Percentiles rank a stretch among this genome's conserved stretches.
Conservation (phyloP, 2,113 vertebrate species). For the Odontophorus gujanensis region DNA sequence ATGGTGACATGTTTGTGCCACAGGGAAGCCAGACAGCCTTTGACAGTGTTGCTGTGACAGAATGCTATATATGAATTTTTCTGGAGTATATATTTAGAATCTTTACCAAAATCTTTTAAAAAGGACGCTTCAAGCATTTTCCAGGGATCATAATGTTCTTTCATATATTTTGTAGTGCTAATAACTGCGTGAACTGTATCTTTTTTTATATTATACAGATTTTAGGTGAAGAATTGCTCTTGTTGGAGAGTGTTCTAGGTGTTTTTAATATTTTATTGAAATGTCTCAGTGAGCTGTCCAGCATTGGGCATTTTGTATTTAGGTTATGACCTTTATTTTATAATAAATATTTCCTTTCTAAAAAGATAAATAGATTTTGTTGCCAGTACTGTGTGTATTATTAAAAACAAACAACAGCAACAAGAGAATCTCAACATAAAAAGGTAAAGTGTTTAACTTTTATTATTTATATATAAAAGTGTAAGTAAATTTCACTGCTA, state of each 20-base stretch:
- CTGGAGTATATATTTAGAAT: conserved; percentile 37
- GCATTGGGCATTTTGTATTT: not conserved
- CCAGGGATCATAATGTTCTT: not conserved
- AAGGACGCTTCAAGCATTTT: not conserved
- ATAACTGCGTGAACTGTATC: not conserved
- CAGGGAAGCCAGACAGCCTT: conserved; percentile 20
- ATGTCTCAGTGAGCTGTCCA: not conserved
- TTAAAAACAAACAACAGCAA: not conserved
- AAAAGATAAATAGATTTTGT: not conserved
- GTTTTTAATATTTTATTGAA: not conserved
- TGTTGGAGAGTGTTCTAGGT: not conserved
- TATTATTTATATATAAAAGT: not conserved
- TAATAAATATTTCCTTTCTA: not conserved
- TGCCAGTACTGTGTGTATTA: not conserved
- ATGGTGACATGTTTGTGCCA: conserved; percentile 52
- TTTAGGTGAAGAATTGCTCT: not conserved
- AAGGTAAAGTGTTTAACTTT: not conserved
- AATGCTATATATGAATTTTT: not conserved
- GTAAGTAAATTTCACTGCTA: not conserved
- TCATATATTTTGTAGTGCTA: not conserved
- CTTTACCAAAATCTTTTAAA: not conserved
- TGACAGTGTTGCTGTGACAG: conserved; percentile 12
- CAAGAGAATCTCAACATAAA: not conserved
- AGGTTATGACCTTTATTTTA: not conserved
- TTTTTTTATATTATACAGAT: not conserved